These are phyloP conservation scores for Sciurus carolinensis DNA, from an alignment of 2,797 vertebrate genomes.

Conservation along the genomic window DNA sequence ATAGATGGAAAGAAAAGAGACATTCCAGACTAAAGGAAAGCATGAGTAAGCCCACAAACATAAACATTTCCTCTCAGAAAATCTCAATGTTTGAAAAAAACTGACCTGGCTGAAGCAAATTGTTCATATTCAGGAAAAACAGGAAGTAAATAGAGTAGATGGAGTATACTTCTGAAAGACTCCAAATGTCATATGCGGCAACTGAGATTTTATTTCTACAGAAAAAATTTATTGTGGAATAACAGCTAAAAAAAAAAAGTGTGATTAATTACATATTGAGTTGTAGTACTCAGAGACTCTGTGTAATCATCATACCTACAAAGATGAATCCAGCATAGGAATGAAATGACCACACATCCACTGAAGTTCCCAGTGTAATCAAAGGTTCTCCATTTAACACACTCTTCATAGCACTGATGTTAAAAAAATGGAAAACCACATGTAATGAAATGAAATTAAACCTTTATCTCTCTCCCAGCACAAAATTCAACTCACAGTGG, in stretches of 20 bases:
- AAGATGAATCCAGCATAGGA: neutral
- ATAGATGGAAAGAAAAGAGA: neutral
- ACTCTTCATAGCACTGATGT: neutral
- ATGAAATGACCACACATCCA: neutral
- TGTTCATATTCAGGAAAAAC: neutral
- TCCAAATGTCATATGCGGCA: neutral
- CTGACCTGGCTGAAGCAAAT: neutral
- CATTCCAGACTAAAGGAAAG: neutral
- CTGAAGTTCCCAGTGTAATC: neutral
- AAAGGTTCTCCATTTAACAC: neutral
- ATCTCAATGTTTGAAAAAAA: neutral
- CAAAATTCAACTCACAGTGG: too few relatives aligned
- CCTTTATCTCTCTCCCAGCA: too few relatives aligned
- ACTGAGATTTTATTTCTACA: neutral
- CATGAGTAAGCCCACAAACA: neutral
- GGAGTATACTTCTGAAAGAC: neutral
- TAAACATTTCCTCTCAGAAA: neutral
- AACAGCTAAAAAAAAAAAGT: neutral
- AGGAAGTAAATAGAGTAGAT: neutral
- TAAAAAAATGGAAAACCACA: neutral
- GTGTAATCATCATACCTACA: neutral
- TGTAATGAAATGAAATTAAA: too few relatives aligned
- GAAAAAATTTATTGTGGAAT: neutral
- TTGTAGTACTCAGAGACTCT: neutral
- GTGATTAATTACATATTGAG: neutral